Base-by-base conservation (phyloP, 2,113 vertebrate species). In the Nanger granti region DNA sequence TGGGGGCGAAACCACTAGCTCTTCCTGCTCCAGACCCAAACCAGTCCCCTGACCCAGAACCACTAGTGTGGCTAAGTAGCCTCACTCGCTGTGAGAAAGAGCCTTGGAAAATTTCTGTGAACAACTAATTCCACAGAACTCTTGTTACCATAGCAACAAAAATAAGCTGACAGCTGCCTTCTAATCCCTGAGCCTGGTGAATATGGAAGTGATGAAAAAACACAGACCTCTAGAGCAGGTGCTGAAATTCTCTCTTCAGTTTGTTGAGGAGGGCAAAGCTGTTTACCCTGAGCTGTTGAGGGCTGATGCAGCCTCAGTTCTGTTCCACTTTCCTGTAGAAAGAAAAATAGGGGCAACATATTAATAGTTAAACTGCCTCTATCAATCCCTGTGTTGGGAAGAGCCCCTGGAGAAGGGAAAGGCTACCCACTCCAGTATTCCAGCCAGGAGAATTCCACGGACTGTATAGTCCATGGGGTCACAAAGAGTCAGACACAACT, bases 61-160 rank as follows among this genome's bases (percentile, higher is more conserved):
- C 41, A 90, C 22, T 79, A 57, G 2, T 89, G 76, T 85, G 52
- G 13, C 26, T 76, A 94, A 93, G 41, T 89, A 83, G n/a, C 64
- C 17, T 83, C n/a, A 73, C 85, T 20, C 3, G 3, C 49, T 83
- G 4, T 87, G 49, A 95, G n/a, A 97, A 95, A 97, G 20, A 88
- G 89, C 82, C 60, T 91, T 93, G 76, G 69, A 91, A 47, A 95
- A 89, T 97, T 97, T 95, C 94, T n/a, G 47, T 79, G 22, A 97
- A 95, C 29, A 89, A 49, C 4, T 4, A 57, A 96, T 93, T 95
- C 76, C 69, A 28, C n/a, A 90, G 52, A 96, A 92, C 60, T 87
- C 84, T 37, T n/a, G 57, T 96, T 86, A 83, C 94, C 62, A 96
- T 85, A 59, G 87, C 92, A 97, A 96, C 92, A 94, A 95, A 96